These are phyloP conservation scores for Archocentrus centrarchus DNA, from an alignment of 2,113 vertebrate species.

Conservation along the genomic window DNA sequence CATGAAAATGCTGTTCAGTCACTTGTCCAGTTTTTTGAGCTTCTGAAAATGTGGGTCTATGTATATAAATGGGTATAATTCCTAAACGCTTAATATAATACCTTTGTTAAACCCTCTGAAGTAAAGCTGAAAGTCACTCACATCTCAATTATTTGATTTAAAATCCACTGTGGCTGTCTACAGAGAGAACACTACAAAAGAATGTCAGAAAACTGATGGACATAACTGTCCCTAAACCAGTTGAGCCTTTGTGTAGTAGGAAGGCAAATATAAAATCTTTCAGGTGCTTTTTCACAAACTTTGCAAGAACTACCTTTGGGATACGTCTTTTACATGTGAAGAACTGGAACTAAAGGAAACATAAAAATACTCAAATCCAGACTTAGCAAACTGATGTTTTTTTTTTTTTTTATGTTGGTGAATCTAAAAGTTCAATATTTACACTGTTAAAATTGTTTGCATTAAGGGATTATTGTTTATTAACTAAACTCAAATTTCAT, in stretches of 20 bases:
- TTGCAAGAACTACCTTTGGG: conserved; percentile 24
- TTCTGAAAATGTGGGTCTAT: too few relatives aligned
- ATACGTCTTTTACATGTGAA: conserved; percentile 14
- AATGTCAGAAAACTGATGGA: too few relatives aligned
- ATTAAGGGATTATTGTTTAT: neutral
- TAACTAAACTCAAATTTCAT: too few relatives aligned
- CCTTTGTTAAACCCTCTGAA: too few relatives aligned
- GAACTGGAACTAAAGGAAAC: conserved; percentile 15
- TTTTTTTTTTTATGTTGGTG: neutral
- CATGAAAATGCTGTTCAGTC: too few relatives aligned
- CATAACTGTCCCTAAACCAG: conserved; percentile 18
- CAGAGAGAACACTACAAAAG: too few relatives aligned
- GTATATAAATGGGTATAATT: too few relatives aligned
- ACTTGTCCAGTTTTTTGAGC: too few relatives aligned
- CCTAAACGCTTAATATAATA: too few relatives aligned
- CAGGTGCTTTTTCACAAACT: conserved; percentile 46
- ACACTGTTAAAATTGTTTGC: neutral
- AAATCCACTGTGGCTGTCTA: too few relatives aligned
- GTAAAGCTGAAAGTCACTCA: too few relatives aligned
- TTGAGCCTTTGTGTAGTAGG: conserved; percentile 39
- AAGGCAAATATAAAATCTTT: conserved; percentile 49
- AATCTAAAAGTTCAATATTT: neutral
- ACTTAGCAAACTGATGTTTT: conserved; percentile 11
- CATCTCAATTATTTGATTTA: too few relatives aligned
- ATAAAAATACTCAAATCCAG: conserved; percentile 4